Evolutionary conservation across 2,797 vertebrate genomes (phyloP), one percentile per base, ranked within the genome.

Genomic region (Ateles fusciceps): DNA sequence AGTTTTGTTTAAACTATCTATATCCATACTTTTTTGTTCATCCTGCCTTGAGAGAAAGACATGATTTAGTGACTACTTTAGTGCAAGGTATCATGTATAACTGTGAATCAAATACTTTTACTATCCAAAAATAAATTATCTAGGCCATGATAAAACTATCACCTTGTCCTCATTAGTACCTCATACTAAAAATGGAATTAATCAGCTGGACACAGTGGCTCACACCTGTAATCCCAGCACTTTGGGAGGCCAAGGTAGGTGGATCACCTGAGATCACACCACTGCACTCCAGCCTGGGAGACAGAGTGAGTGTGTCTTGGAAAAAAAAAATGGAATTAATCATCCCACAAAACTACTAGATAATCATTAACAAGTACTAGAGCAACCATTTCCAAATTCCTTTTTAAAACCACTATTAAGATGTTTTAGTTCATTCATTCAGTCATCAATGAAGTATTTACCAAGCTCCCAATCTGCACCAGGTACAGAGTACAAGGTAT

Each of bases 361-460:
- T 92, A 88, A 86, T 89, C 61, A 87, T 83, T 95, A 92, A 71
- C 57, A 87, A 89, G 46, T 42, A 80, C 21, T 89, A 92, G 44
- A 89, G 81, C 36, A 90, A 84, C 28, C 22, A 72, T 64, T 61
- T 33, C 68, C 33, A 80, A 61, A 36, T 12, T 64, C 39, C 21
- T 24, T 64, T 46, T 84, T 22, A 6, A 57, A 96, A 76, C n/a
- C 9, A 46, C 30, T 61, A 26, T n/a, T 57, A 79, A 89, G 28
- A 42, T 84, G 36, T 78, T 79, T 61, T 71, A 30, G 8, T 85
- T 91, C 48, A 76, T 30, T 91, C n/a, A 71, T 81, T 95, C 28
- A 64, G 24, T 57, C 30, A 81, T n/a, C 46, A 39, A 28, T 21
- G 33, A 42, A 28, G 50, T 68, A 83, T 24, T 95, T 64, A 55